Evolutionary conservation across 2,113 vertebrate species (phyloP).

Genomic region (Passer domesticus): DNA sequence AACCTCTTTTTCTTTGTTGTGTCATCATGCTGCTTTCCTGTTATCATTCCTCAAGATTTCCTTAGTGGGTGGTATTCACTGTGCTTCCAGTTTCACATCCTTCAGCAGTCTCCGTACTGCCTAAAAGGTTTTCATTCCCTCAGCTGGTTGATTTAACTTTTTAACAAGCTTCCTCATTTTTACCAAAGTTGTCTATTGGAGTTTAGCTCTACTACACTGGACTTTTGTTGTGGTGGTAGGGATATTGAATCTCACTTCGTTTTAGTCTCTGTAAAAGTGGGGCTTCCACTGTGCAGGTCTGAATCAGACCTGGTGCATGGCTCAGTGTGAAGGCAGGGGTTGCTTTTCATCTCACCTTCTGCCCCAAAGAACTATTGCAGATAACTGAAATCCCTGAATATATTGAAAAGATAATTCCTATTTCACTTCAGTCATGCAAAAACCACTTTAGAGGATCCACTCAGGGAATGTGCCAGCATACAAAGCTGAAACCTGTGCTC

Average conservation of each 20-base stretch:
- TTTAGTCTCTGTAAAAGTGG: neutral
- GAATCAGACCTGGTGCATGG: neutral
- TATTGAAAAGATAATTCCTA: neutral
- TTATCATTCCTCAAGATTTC: neutral
- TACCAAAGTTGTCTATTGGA: neutral
- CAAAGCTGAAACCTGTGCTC: neutral
- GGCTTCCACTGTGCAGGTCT: neutral
- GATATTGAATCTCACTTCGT: neutral
- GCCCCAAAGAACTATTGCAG: neutral
- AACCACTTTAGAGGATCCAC: neutral
- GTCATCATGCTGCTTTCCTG: neutral
- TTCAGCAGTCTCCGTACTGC: neutral
- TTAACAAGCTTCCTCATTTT: neutral
- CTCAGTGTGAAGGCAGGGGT: neutral
- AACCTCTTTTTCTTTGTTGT: neutral
- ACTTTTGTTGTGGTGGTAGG: neutral
- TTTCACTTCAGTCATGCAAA: neutral
- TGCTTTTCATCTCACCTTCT: slow-evolving; percentile 23
- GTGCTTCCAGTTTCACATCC: neutral
- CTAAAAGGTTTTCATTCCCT: neutral
- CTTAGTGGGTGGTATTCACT: neutral
- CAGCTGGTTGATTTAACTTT: neutral
- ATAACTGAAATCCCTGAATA: neutral
- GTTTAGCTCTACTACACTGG: neutral
- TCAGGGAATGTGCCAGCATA: neutral